Evolutionary conservation across 2,113 vertebrate species (phyloP).

Genomic region (Oryzias curvinotus): DNA sequence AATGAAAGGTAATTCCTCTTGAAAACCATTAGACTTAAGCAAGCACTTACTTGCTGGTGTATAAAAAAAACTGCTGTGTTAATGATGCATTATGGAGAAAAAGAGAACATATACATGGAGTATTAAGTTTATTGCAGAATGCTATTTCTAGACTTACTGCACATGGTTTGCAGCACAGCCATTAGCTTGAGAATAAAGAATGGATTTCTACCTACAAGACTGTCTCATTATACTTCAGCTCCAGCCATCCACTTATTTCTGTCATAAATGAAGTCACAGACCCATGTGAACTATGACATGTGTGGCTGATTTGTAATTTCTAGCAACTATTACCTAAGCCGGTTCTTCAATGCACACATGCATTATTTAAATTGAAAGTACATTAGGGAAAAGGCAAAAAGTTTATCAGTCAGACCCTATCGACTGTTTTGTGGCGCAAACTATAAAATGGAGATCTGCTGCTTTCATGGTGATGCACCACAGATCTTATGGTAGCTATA

Average conservation of each 20-base stretch:
- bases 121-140: constrained; percentile 3
- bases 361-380: constrained; percentile 10
- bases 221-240: constrained; percentile 29
- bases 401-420: constrained; percentile 21
- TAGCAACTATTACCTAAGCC: constrained; percentile 78
- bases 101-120: neutral
- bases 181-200: constrained; percentile 16
- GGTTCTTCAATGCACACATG: constrained; percentile 74
- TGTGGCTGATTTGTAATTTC: constrained; percentile 76
- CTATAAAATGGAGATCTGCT: too few relatives aligned
- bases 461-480: too few relatives aligned
- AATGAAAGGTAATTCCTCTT: neutral
- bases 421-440: neutral
- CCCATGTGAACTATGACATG: constrained; percentile 64
- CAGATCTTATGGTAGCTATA: too few relatives aligned
- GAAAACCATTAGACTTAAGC: neutral
- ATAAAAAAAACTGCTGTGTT: constrained; percentile 11
- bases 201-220: constrained; percentile 14
- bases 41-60: neutral
- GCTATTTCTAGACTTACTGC: constrained; percentile 7
- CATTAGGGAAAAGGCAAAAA: constrained; percentile 11
- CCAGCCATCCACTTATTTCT: constrained; percentile 17
- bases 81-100: constrained; percentile 14
- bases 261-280: constrained; percentile 27
- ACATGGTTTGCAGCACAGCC: constrained; percentile 18